Percentiles rank a stretch among this genome's conserved stretches.
These are phyloP conservation scores for Sapajus apella DNA, from an alignment of 2,113 vertebrate genomes.

Conservation along the genomic window DNA sequence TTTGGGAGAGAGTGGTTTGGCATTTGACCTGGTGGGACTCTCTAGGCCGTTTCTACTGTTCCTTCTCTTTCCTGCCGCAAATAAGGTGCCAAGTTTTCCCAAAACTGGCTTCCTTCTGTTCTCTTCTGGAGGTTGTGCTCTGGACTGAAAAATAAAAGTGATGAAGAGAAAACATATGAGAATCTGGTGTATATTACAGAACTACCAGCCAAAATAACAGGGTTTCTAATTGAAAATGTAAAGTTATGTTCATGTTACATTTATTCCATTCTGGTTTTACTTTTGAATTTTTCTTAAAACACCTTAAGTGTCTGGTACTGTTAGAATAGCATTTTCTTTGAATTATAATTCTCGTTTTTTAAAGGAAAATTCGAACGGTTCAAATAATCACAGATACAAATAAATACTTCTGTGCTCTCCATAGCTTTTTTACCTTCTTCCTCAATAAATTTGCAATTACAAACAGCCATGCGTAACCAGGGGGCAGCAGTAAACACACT, in stretches of 20 bases:
- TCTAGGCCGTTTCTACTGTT: slow-evolving; percentile 79
- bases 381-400: not conserved
- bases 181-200: not conserved
- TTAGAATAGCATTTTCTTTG: not conserved
- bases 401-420: not conserved
- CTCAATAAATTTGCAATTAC: not conserved
- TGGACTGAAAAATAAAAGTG: slow-evolving; percentile 82
- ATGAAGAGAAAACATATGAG: slow-evolving; percentile 41
- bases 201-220: not conserved
- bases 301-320: not conserved
- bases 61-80: slow-evolving; percentile 84
- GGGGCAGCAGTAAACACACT: not conserved
- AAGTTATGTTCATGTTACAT: not conserved
- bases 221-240: not conserved
- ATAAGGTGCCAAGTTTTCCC: slow-evolving; percentile 86
- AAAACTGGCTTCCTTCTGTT: slow-evolving; percentile 86
- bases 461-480: not conserved
- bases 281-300: not conserved
- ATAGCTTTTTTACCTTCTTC: not conserved
- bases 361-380: not conserved
- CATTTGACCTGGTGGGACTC: slow-evolving; percentile 52
- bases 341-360: not conserved
- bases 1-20: slow-evolving; percentile 65
- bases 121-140: slow-evolving; percentile 84
- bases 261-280: not conserved